Base-by-base conservation (phyloP, 2,888 invertebrate species). In the Dryococelus australis region DNA sequence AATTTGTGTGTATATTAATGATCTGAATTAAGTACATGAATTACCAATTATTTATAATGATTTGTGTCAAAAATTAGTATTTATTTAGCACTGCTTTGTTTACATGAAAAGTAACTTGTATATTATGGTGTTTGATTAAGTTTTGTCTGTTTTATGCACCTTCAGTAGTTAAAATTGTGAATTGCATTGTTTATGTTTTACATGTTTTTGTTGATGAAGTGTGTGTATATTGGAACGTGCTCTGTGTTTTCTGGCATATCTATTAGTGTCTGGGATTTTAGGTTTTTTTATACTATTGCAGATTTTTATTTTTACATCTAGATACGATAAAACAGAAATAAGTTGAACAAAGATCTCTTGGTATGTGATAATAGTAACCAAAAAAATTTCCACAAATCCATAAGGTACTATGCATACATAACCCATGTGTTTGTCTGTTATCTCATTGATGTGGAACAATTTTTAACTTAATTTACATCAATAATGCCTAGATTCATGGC, bases 1-100 rank as follows among this genome's bases (percentile, higher is more conserved):
- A 65, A n/a, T 65, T 65, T 65, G 65, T 65, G 65, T 65, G 65
- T 65, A 24, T 65, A 65, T 65, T 65, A 65, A 65, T 65, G 20
- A 3, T 65, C 20, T 65, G 65, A 65, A 65, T 8, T n/a, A 65
- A 65, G 65, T 65, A 65, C 65, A 65, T 65, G 20, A 65, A 65
- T 65, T 65, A 65, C 65, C 65, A 65, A 65, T 65, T 65, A 20
- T n/a, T 51, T 51, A 20, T 20, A 8, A 9, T 65, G 20, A n/a
- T 65, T 8, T 65, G 65, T 65, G 65, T 65, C 16, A 65, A 65
- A 65, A 65, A n/a, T 16, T 65, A 65, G 65, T 65, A 65, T 65
- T 65, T 65, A 65, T 65, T n/a, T 65, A 65, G 65, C 6, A 24
- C 65, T 65, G 65, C 65, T 65, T 65, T 65, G 65, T n/a, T 16